These are phyloP conservation scores for Hylia prasina DNA, from an alignment of 2,113 vertebrate genomes.

Conservation along the genomic window DNA sequence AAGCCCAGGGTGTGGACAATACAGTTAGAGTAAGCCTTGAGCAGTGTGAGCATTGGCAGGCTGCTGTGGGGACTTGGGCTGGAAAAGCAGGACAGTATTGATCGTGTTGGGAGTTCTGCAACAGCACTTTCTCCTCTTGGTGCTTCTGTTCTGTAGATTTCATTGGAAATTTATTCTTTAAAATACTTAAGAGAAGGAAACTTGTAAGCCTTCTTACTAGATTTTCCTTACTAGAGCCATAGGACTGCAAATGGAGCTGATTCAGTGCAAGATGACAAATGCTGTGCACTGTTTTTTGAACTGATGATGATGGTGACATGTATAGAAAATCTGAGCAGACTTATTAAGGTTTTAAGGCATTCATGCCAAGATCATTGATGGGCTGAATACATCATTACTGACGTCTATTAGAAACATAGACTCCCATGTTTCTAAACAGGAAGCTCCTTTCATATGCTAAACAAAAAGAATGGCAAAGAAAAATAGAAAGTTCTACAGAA, in stretches of 20 bases:
- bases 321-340: conserved; percentile 32
- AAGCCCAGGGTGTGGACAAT: not conserved
- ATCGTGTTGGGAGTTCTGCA: not conserved
- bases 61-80: not conserved
- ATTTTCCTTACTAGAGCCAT: not conserved
- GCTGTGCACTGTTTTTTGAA: not conserved
- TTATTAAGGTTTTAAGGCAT: conserved; percentile 20
- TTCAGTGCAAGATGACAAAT: not conserved
- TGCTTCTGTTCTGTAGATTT: not conserved
- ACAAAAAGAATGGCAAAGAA: conserved; percentile 52
- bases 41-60: not conserved
- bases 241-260: not conserved
- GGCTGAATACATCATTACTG: conserved; percentile 51
- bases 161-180: not conserved
- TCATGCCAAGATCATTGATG: conserved; percentile 45
- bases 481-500: conserved; percentile 52
- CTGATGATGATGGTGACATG: conserved; percentile 11
- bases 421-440: conserved; percentile 55
- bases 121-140: not conserved
- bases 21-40: not conserved
- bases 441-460: conserved; percentile 30
- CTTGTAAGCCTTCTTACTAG: not conserved
- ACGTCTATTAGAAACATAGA: no score
- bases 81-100: not conserved
- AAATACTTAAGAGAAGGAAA: not conserved